Conservation (phyloP, 2,888 invertebrate species). For the Hirtodrosophila cameraria region DNA sequence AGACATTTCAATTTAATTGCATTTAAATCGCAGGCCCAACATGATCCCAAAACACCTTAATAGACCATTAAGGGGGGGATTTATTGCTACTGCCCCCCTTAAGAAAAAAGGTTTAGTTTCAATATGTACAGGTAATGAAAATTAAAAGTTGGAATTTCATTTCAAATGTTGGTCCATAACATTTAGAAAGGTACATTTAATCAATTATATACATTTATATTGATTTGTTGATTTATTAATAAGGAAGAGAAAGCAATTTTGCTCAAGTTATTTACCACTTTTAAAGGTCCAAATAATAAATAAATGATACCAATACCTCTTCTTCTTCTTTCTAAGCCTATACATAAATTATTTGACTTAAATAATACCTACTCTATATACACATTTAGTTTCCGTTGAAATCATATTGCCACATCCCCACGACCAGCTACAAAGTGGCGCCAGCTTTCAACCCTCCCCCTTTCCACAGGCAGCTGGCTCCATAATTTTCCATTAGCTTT, state of each 20-base stretch:
- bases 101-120: conserved; percentile 48
- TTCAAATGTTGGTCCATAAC: conserved; percentile 50
- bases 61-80: conserved; percentile 61
- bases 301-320: background rate
- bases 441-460: conserved; percentile 9
- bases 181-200: conserved; percentile 51
- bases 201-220: conserved; percentile 49
- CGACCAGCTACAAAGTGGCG: conserved; percentile 20
- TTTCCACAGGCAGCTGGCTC: conserved; percentile 9
- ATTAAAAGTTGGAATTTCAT: conserved; percentile 51
- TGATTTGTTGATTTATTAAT: conserved; percentile 44
- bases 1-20: conserved; percentile 68
- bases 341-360: conserved; percentile 37
- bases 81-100: conserved; percentile 1
- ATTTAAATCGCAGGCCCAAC: conserved; percentile 64
- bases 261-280: background rate
- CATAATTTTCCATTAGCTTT: conserved; percentile 80
- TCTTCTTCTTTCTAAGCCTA: background rate
- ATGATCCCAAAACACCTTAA: conserved; percentile 60
- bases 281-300: conserved; percentile 11
- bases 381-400: conserved; percentile 12
- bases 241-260: background rate
- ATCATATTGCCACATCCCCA: conserved; percentile 11
- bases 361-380: conserved; percentile 19
- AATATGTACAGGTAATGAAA: conserved; percentile 66